Base-by-base conservation (phyloP, 2,888 invertebrate species). In the Drepana falcataria region DNA sequence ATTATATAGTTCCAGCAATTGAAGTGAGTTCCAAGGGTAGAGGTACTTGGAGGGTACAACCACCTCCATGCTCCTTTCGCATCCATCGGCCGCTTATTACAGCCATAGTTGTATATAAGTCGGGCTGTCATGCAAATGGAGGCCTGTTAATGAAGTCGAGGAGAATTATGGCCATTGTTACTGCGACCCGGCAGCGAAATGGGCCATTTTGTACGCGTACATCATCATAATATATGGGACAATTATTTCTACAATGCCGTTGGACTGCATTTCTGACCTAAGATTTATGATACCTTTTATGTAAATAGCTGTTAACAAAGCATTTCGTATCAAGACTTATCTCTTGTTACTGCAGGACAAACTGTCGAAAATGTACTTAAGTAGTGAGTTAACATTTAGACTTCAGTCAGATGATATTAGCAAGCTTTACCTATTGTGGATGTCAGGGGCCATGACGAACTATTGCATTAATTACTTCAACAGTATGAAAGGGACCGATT, bases 81-180 rank as follows among this genome's bases (percentile, higher is more conserved):
- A 71, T 67, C 71, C 69, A 64, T 75, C 71, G 69, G 69, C 63
- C 69, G 78, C 76, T 83, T 84, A 82, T 81, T 81, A 79, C 77
- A 76, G 75, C 77, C 85, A 77, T 80, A 80, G 76, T 64, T 77
- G 73, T 81, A 77, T 70, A 70, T 77, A 79, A 73, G 73, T 81
- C 67, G 77, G 76, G 78, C 79, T 89, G 88, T 87, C 89, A 89
- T 89, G 89, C 89, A 90, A 90, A 90, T 90, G 89, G 89, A 85
- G 83, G 88, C 83, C 89, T 89, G 89, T 85, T 89, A 90, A 90
- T 90, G 90, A 90, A 90, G 88, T 83, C 85, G 81, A 83, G 78
- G 83, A 88, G 90, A 90, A 88, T 89, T 90, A 90, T 90, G 83
- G 87, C 76, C 83, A 83, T 89, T 89, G 90, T 88, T 87, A 87